Conservation (phyloP, 2,888 invertebrate genomes). For the Osmoderma eremita region DNA sequence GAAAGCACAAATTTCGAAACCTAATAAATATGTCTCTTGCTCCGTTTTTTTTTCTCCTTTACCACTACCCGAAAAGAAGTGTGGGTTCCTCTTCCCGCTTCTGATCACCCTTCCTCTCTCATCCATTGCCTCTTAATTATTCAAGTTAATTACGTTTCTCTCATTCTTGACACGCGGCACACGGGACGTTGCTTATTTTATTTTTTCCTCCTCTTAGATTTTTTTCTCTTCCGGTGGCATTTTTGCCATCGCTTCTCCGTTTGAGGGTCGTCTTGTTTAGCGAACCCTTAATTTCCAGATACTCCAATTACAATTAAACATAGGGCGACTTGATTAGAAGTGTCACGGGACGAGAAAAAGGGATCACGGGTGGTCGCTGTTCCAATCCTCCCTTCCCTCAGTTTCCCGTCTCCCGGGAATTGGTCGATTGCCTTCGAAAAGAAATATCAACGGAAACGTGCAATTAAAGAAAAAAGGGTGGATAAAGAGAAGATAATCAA, state of each 20-base stretch:
- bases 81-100: not conserved
- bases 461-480: constrained; percentile 9
- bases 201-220: not conserved
- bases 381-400: no score
- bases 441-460: constrained; percentile 4
- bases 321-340: constrained; percentile 40
- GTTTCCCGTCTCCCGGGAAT: not conserved
- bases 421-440: constrained; percentile 11
- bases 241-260: constrained; percentile 4
- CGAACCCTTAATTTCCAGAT: constrained; percentile 51
- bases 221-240: constrained; percentile 40
- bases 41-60: constrained; percentile 14
- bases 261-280: constrained; percentile 13
- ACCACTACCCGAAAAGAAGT: not conserved
- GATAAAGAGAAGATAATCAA: no score
- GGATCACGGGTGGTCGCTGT: not conserved
- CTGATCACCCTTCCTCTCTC: constrained; percentile 16
- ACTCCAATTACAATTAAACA: constrained; percentile 52
- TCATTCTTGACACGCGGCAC: constrained; percentile 48
- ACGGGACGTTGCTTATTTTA: constrained; percentile 18
- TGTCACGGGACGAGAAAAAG: constrained; percentile 23
- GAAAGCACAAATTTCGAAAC: constrained; percentile 32
- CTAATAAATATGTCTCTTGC: constrained; percentile 38
- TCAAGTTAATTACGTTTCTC: constrained; percentile 55
- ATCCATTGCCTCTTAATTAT: constrained; percentile 52